phyloP scores from a whole-genome alignment of 1,140 invertebrate species.

The Papilio dardanus region DNA sequence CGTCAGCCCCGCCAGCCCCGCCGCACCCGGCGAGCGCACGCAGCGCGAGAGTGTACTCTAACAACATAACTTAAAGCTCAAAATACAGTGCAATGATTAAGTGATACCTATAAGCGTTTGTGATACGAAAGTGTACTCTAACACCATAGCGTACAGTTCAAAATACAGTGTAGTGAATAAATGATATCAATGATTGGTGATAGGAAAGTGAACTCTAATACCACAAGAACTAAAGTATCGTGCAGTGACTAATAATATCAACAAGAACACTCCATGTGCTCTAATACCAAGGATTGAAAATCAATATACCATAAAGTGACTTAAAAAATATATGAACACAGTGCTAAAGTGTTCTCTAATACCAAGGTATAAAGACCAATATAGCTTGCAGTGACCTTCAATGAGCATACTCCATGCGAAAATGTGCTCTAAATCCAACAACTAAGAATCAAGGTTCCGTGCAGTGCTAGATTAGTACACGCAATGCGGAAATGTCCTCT shows the following conservation, averaged over 20 bases:
- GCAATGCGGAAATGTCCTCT: no score
- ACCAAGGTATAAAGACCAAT: neutral
- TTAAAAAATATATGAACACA: neutral
- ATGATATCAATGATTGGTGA: no score
- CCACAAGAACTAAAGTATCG: neutral
- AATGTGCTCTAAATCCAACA: neutral
- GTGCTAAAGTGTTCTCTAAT: neutral
- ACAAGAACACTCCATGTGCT: no score
- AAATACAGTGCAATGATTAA: neutral
- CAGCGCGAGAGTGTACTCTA: conserved; percentile 58
- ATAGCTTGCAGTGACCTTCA: neutral
- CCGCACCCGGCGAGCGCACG: conserved; percentile 36
- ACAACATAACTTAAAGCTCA: neutral
- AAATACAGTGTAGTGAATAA: neutral
- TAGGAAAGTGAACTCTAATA: no score
- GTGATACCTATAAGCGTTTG: no score
- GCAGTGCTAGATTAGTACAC: no score
- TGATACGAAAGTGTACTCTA: neutral
- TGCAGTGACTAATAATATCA: neutral
- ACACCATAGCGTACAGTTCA: neutral
- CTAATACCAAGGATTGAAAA: neutral
- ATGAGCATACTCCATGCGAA: neutral
- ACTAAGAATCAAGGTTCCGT: no score
- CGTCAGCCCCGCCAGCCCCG: conserved; percentile 47
- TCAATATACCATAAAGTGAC: neutral